Percentiles rank a stretch among this genome's conserved stretches.
Evolutionary conservation across 2,888 invertebrate species (phyloP).

Genomic region (Muscina levida): DNA sequence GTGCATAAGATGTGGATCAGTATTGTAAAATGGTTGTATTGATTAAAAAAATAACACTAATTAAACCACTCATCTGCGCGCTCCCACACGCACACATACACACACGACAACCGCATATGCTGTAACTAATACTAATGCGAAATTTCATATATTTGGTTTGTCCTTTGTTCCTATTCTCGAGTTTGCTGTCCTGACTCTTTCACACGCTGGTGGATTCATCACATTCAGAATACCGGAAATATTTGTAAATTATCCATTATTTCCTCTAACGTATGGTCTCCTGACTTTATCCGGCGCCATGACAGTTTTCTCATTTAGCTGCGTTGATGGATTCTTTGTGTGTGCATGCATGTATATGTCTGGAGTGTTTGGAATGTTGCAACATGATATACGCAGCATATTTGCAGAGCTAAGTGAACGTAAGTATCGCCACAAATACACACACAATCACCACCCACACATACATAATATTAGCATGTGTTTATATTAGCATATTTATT

Average conservation of each 20-base stretch:
- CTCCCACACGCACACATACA: not conserved
- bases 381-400: slow-evolving; percentile 72
- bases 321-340: slow-evolving; percentile 76
- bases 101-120: too few species aligned
- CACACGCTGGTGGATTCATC: not conserved
- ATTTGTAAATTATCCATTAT: slow-evolving; percentile 69
- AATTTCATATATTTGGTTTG: slow-evolving; percentile 32
- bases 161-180: not conserved
- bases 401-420: slow-evolving; percentile 70
- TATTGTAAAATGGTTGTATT: not conserved
- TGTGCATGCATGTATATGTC: slow-evolving; percentile 76
- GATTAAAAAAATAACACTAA: slow-evolving; percentile 20
- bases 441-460: too few species aligned
- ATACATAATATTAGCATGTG: too few species aligned
- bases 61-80: slow-evolving; percentile 1
- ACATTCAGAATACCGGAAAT: slow-evolving; percentile 71
- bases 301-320: slow-evolving; percentile 75
- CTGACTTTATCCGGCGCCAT: slow-evolving; percentile 74
- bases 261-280: slow-evolving; percentile 72
- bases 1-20: not conserved
- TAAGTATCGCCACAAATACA: slow-evolving; percentile 65
- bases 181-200: not conserved
- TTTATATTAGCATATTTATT: too few species aligned
- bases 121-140: too few species aligned
- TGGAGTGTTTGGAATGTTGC: slow-evolving; percentile 74